phyloP scores from a whole-genome alignment of 2,888 invertebrate genomes.

The Eutolmus rufibarbis region DNA sequence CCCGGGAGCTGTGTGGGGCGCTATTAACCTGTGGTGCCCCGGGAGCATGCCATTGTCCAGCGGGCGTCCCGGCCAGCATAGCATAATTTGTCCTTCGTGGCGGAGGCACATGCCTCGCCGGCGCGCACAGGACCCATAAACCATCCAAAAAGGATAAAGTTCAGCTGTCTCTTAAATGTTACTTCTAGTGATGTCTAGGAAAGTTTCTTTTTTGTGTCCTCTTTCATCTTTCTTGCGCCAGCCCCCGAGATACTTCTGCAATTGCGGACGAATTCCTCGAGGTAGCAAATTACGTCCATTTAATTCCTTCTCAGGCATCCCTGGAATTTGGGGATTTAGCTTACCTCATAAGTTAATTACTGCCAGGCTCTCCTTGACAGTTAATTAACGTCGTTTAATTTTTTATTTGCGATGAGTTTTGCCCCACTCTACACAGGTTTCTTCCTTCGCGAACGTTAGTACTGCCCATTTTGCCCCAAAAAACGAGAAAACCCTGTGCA shows the following conservation, averaged over 20 bases:
- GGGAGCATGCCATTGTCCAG: not conserved
- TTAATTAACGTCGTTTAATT: not conserved
- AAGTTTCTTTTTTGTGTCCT: not conserved
- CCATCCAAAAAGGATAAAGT: not conserved
- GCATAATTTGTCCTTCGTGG: not conserved
- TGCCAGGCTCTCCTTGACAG: not conserved
- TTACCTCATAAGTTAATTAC: constrained; percentile 9
- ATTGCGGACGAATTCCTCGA: not conserved
- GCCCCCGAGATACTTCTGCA: not conserved
- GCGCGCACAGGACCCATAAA: not conserved
- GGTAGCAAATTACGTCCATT: not conserved
- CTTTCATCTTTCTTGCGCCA: not conserved
- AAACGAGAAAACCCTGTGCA: not conserved
- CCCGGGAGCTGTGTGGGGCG: not conserved
- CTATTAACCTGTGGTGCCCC: not conserved
- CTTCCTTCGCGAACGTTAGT: not conserved
- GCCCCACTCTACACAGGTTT: not conserved
- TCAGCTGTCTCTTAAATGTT: not conserved
- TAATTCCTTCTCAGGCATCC: not conserved
- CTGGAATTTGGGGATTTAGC: not conserved
- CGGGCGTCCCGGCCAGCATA: not conserved
- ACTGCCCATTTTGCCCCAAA: not conserved
- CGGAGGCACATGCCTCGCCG: not conserved
- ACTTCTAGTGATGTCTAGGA: not conserved
- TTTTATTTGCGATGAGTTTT: not conserved